Conservation (phyloP, 2,797 vertebrate genomes). For the Sebastes taczanowskii region DNA sequence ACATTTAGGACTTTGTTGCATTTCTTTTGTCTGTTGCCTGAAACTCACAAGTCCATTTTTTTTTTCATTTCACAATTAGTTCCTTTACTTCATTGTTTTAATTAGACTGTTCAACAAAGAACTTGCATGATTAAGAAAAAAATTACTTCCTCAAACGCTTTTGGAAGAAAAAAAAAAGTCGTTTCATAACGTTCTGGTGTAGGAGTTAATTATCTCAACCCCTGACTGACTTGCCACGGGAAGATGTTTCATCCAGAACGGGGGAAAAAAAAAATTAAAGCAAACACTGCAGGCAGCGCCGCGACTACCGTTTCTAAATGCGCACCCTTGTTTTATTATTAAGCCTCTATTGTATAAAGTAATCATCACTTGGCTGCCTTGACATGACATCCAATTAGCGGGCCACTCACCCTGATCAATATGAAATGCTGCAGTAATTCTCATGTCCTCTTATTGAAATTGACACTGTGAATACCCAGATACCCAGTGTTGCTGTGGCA, state of each 20-base stretch:
- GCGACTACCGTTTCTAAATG: background rate
- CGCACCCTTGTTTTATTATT: slow-evolving; percentile 7
- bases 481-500: background rate
- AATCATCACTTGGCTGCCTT: slow-evolving; percentile 42
- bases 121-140: slow-evolving; percentile 28
- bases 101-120: slow-evolving; percentile 47
- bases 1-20: slow-evolving; percentile 27
- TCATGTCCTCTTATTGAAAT: slow-evolving; percentile 50
- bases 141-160: slow-evolving; percentile 31
- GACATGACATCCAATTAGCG: slow-evolving; percentile 56
- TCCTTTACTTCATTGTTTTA: slow-evolving; percentile 36
- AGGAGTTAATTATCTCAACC: slow-evolving; percentile 57
- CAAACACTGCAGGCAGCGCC: background rate
- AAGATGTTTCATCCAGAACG: slow-evolving; percentile 18
- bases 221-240: slow-evolving; percentile 28
- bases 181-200: slow-evolving; percentile 18
- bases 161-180: background rate
- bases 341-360: slow-evolving; percentile 41
- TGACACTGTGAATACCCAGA: slow-evolving; percentile 26
- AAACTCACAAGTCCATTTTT: background rate
- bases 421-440: slow-evolving; percentile 46
- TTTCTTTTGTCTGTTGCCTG: slow-evolving; percentile 30
- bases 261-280: background rate
- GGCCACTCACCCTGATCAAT: slow-evolving; percentile 56
- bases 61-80: slow-evolving; percentile 17